Percentiles rank a stretch among this genome's conserved stretches.
phyloP scores from a whole-genome alignment of 2,797 vertebrate genomes.

The Pteropus rufus region DNA sequence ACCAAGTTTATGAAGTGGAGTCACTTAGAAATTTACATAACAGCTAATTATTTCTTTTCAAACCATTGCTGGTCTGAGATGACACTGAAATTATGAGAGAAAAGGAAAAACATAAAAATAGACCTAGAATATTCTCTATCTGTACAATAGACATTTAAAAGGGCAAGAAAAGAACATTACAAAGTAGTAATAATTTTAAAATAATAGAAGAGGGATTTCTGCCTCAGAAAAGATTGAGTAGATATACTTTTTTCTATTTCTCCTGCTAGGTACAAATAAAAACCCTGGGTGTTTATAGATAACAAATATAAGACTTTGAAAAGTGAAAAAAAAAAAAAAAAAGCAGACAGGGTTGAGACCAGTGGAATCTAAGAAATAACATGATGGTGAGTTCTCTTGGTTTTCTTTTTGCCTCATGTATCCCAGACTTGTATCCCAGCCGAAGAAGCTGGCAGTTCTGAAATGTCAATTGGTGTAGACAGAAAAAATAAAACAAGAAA shows the following conservation, averaged over 20 bases:
- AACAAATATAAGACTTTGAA: background rate
- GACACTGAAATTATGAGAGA: background rate
- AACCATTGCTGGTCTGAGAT: background rate
- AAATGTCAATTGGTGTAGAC: background rate
- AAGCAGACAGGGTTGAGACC: background rate
- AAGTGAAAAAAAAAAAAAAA: background rate
- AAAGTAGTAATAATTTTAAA: background rate
- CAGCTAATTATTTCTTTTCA: background rate
- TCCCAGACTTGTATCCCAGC: background rate
- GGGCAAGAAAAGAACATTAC: background rate
- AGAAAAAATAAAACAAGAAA: background rate
- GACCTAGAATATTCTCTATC: background rate
- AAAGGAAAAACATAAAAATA: background rate
- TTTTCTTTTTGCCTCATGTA: background rate
- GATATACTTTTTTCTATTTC: background rate
- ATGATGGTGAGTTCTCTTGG: background rate
- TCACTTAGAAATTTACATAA: background rate
- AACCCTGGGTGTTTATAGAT: background rate
- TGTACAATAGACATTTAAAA: background rate
- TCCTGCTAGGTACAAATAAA: background rate
- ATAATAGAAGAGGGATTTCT: background rate
- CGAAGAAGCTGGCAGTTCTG: background rate
- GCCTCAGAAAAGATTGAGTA: background rate
- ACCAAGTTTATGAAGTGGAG: background rate
- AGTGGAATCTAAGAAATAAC: background rate